These are phyloP conservation scores for Xylota sylvarum DNA, from an alignment of 2,888 invertebrate genomes.

Conservation along the genomic window DNA sequence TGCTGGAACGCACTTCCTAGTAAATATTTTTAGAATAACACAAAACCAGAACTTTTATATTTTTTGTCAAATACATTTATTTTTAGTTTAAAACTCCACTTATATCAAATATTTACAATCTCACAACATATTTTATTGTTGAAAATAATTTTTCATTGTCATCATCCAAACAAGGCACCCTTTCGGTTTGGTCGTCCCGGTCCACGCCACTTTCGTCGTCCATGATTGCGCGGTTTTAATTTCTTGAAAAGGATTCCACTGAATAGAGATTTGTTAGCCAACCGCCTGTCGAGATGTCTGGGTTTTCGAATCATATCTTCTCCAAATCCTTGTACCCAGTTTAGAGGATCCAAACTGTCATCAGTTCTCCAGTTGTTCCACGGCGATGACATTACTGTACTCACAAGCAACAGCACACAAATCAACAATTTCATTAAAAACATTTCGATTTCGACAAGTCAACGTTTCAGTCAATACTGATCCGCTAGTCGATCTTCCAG, in stretches of 20 bases:
- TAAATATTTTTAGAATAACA: not conserved
- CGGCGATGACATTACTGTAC: slow-evolving; percentile 44
- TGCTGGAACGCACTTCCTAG: too few species aligned
- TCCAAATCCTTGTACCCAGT: slow-evolving; percentile 82
- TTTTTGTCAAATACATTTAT: not conserved
- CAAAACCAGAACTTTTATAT: not conserved
- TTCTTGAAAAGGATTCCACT: slow-evolving; percentile 69
- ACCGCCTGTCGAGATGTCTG: slow-evolving; percentile 68
- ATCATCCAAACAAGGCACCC: slow-evolving; percentile 32
- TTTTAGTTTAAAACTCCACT: slow-evolving; percentile 1
- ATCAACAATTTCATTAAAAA: slow-evolving; percentile 38
- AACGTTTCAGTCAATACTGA: slow-evolving; percentile 64
- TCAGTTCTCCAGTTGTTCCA: slow-evolving; percentile 77
- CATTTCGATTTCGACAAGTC: slow-evolving; percentile 54
- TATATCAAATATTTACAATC: slow-evolving; percentile 20
- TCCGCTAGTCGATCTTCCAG: slow-evolving; percentile 27
- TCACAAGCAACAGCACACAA: slow-evolving; percentile 40
- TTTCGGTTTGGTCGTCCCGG: slow-evolving; percentile 40
- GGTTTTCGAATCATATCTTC: slow-evolving; percentile 80
- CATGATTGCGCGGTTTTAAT: slow-evolving; percentile 57
- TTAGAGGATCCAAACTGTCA: slow-evolving; percentile 82
- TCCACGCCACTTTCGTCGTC: slow-evolving; percentile 56
- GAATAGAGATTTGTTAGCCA: slow-evolving; percentile 35
- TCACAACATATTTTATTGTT: slow-evolving; percentile 5
- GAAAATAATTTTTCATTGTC: not conserved